Base-by-base conservation (phyloP, 2,888 invertebrate genomes). In the Synergus gifuensis region DNA sequence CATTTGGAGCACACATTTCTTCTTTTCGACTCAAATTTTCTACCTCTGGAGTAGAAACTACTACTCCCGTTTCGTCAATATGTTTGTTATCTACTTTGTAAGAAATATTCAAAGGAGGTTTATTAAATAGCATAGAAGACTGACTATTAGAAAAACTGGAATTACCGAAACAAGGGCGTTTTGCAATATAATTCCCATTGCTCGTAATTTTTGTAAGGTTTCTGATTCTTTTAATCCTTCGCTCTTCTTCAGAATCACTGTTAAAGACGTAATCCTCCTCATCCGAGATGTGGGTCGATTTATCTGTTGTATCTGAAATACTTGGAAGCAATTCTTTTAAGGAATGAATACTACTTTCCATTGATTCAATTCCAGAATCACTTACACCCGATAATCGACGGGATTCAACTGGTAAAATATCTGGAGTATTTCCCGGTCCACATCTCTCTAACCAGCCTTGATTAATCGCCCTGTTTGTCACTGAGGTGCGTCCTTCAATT, bases 181-280 rank as follows among this genome's bases (percentile, higher is more conserved):
- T 91, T 4, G 64, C 11, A 1, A 76, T 81, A 78, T 22, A 64
- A 8, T 85, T 83, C 9, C 78, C 82, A 18, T 87, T 84, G 7
- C 83, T 85, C 7, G 83, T 49, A 66, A 94, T 93, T 86, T 95
- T 95, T 1, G 94, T 93, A 58, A 94, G 93, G 76, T 95, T 95
- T 84, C 94, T 93, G 60, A 94, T 88, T 86, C 94, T 92, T 83
- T 94, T 93, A 81, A 85, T 88, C 18, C 83, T 87, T 44, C 84
- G 83, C 49, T 94, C 94, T 73, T 92, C 93, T 87, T 96, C 96
- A 60, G 95, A 94, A 85, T 95, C 96, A 92, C 96, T 96, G 85
- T 95, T 95, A 16, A 92, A 94, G 77, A 95, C 93, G 81, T 95
- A 93, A 90, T 97, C 97, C 86, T 96, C 96, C 88, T 94, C 95